Evolutionary conservation across 64 coral and sea anemone species (phyloP), one percentile per base, ranked within the genome.

Genomic region (Astreopora myriophthalma): DNA sequence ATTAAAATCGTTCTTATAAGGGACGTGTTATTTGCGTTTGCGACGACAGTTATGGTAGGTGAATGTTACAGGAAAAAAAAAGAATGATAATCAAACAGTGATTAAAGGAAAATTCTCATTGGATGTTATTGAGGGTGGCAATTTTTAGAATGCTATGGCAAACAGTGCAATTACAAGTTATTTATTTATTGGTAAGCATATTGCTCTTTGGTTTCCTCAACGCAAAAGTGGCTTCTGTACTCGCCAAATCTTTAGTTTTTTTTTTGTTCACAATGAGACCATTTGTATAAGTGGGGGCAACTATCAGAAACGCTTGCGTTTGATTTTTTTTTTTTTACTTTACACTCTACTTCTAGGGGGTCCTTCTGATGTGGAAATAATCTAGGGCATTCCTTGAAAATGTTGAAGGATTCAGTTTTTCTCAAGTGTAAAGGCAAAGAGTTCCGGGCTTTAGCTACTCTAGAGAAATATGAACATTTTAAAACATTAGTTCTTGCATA

Each of bases 21-120:
- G n/a, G n/a, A n/a, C n/a, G n/a, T n/a, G n/a, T n/a, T n/a, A n/a
- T n/a, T n/a, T n/a, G n/a, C n/a, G n/a, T n/a, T n/a, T n/a, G n/a
- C n/a, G n/a, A n/a, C n/a, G n/a, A n/a, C n/a, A n/a, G n/a, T n/a
- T n/a, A n/a, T n/a, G n/a, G 63, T 67, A 67, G 63, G 63, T 67
- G 63, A 67, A 23, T 67, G 63, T 67, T 67, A 67, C 24, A 67
- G 63, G 22, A 26, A 26, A 26, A 26, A 51, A 27, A 67, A 67
- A 29, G 63, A 67, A 52, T 67, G 63, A 67, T 67, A 67, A 67
- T 67, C 26, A 67, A 67, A 26, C 2, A 67, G 22, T 67, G 22
- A 67, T 67, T 67, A 67, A 67, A 67, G 63, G 63, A 67, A 67
- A 67, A 67, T 67, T 67, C 63, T 67, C 63, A 24, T 67, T 67